Percentiles rank a stretch among this genome's conserved stretches.
These are phyloP conservation scores for Bungarus multicinctus DNA, from an alignment of 2,113 vertebrate species.

Conservation along the genomic window DNA sequence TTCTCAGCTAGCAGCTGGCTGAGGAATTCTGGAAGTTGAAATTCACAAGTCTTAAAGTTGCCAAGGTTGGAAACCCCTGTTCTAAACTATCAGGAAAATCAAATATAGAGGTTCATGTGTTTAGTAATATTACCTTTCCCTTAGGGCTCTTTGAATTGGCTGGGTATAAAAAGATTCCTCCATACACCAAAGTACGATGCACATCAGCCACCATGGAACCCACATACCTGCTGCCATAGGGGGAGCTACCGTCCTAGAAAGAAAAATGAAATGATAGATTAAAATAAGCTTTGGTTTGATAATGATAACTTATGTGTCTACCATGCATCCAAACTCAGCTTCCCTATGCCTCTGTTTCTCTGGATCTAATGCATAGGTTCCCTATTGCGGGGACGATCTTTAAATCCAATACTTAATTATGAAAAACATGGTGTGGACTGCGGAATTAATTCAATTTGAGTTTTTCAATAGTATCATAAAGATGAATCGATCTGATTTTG, in stretches of 20 bases:
- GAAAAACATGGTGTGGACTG: neutral
- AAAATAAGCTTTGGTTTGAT: neutral
- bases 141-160: slow-evolving; percentile 87
- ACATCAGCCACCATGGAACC: slow-evolving; percentile 98
- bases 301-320: neutral
- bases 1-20: no score
- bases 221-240: slow-evolving; percentile 86
- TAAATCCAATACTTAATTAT: neutral
- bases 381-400: neutral
- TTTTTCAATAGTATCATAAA: neutral
- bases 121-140: slow-evolving; percentile 82
- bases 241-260: slow-evolving; percentile 84
- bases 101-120: neutral
- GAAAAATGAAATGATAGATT: neutral
- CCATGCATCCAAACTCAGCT: neutral
- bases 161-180: slow-evolving; percentile 95
- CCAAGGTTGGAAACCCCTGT: no score
- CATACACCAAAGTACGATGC: slow-evolving; percentile 94
- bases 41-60: no score
- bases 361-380: neutral
- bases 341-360: neutral
- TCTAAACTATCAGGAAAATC: neutral
- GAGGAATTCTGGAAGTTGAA: no score
- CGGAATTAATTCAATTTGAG: neutral
- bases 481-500: neutral